Evolutionary conservation across 2,888 invertebrate species (phyloP), one percentile per base, ranked within the genome.

Genomic region (Napeogenes inachia): DNA sequence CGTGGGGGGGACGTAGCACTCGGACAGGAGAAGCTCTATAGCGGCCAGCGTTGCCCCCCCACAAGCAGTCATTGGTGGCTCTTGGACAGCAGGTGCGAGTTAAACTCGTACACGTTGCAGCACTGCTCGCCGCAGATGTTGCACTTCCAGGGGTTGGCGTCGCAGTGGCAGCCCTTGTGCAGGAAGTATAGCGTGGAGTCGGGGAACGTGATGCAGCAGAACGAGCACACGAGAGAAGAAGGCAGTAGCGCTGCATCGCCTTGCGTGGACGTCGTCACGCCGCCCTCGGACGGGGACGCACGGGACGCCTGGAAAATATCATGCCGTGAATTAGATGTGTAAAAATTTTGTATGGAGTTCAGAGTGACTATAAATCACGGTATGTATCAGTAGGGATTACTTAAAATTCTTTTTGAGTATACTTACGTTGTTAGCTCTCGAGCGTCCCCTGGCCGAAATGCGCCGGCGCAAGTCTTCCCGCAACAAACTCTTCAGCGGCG

Each of bases 111-210:
- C 61, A 98, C 96, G 81, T 98, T 97, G 85, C 95, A 95, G 87
- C 97, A 97, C 81, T 96, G 95, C 84, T 97, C 97, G 57, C 98
- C 98, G 85, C 99, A 99, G 73, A 99, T 97, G 90, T 99, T 99
- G 88, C 98, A 98, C 89, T 98, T 98, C 93, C 93, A 99, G 0
- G 99, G 98, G 89, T 98, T 98, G 71, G 97, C 96, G 81, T 98
- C 97, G 73, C 98, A 98, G 91, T 99, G 99, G 84, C 99, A 97
- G 71, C 98, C 98, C 91, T 98, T 98, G 92, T 99, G 99, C 70
- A 99, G 92, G 89, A 98, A 97, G 89, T 98, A 98, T 62, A 99
- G 92, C 0, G 98, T 99, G 79, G 97, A 96, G 87, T 99, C 98
- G 46, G 97, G 97, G 89, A 98, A 99, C 56, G 96, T 94, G 77